Conservation (phyloP, 2,113 vertebrate genomes). For the Tenrec ecaudatus region DNA sequence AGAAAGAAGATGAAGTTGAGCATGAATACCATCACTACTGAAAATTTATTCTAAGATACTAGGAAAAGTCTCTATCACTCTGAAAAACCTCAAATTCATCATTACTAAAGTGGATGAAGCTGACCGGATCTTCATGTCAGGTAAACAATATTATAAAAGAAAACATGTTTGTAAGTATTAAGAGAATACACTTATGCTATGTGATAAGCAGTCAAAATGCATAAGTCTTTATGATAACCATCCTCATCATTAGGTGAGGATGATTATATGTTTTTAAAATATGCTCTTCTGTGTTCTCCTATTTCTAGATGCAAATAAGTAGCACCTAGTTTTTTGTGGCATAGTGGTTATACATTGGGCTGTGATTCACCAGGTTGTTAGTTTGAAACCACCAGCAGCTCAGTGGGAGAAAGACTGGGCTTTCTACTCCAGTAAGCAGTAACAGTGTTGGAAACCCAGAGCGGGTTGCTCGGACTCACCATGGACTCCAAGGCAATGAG, state of each 20-base stretch:
- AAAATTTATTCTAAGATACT: neutral
- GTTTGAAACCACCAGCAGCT: no score
- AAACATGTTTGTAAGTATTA: neutral
- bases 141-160: neutral
- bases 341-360: no score
- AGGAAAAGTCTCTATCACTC: neutral
- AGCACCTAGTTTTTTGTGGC: no score
- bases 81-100: neutral
- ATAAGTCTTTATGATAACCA: neutral
- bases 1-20: neutral
- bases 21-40: neutral
- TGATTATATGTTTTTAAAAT: neutral
- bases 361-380: no score
- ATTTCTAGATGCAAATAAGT: no score
- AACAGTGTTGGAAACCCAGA: no score
- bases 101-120: neutral
- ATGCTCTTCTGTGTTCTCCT: no score
- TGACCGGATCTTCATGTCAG: neutral
- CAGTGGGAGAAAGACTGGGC: no score
- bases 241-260: neutral
- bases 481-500: no score
- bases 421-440: no score
- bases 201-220: neutral
- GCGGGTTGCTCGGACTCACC: no score
- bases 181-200: no score